Evolutionary conservation across 2,797 vertebrate species (phyloP), one percentile per base, ranked within the genome.

Genomic region (Austrolebias charrua): DNA sequence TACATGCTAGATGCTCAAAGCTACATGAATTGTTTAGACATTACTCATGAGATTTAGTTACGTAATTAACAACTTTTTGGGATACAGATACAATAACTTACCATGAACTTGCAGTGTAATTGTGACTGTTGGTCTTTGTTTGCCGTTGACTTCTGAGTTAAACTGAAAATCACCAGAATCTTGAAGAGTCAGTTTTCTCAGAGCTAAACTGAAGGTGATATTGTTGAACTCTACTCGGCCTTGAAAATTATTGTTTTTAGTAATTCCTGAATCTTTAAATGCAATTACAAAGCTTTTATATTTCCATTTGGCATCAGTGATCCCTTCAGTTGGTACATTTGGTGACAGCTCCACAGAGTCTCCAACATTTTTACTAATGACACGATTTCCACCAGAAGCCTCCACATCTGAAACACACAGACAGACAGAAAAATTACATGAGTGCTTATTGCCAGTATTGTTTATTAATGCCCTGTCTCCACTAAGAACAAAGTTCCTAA

Each of bases 381-480:
- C 12, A 4, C 0, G 0, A 1, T 18, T 18, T 60, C 33, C 62
- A 0, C 0, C 14, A 13, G 16, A 40, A 20, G 59, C 50, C 55
- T 73, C 73, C 51, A 62, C 72, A 73, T 60, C 87, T 89, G 82
- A 61, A 86, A 85, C 56, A 84, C 6, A 66, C 16, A 65, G 3
- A 13, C 6, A 43, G 18, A 19, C 3, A 50, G 1, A 53, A 2
- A 4, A 0, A 10, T 14, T 0, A 10, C 31, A 16, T 10, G 35
- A 38, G 3, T 8, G 10, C 10, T 38, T 11, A 38, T 38, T 38
- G 35, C 35, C 6, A 38, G 10, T 8, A 38, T 38, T 38, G 10
- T 12, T 8, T 33, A 9, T 38, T 11, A 38, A 38, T 10, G 3
- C 7, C 31, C 31, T 9, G 24, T 11, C 10, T 38, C 35, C 35